Evolutionary conservation across 2,113 vertebrate genomes (phyloP), one percentile per base, ranked within the genome.

Genomic region (Sander lucioperca): DNA sequence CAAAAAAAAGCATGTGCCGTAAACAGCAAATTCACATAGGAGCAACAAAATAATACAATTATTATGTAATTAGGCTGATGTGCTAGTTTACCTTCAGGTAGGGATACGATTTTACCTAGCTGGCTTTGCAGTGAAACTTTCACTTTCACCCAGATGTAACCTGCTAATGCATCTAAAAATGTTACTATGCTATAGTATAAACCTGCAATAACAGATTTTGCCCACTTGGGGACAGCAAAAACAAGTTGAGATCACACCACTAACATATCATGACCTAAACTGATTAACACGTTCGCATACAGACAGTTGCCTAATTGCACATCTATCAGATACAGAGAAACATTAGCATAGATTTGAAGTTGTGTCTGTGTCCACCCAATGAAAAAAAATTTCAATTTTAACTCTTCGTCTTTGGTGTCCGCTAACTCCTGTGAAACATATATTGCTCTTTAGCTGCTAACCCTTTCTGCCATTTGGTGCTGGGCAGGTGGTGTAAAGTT

Each of bases 11-110:
- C 65, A 14, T 6, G 13, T 10, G 9, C 25, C 2, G 3, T 30
- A 61, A 50, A 63, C 13, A 27, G n/a, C 67, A 66, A 65, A 83
- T 59, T 50, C 27, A 65, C 36, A 71, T 30, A 48, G 36, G n/a
- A 53, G 23, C 43, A 39, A 59, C 39, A 70, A 39, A 36, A 36
- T 36, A 27, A 30, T 6, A 9, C 25, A 45, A 14, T 23, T 10
- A 59, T 74, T 62, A 25, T 39, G 47, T 27, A 62, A 63, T 45
- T 5, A 65, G 43, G 27, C 27, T 50, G 5, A 10, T 39, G 63
- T 27, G 21, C 19, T 48, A n/a, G 61, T 43, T 62, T 30, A 14
- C 30, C n/a, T 57, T 25, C 0, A 14, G 25, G 8, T 59, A 18
- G 51, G 9, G 10, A 36, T 72, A 59, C 15, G 5, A 43, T 50